These are phyloP conservation scores for Etheostoma cragini DNA, from an alignment of 2,113 vertebrate species.

Conservation along the genomic window DNA sequence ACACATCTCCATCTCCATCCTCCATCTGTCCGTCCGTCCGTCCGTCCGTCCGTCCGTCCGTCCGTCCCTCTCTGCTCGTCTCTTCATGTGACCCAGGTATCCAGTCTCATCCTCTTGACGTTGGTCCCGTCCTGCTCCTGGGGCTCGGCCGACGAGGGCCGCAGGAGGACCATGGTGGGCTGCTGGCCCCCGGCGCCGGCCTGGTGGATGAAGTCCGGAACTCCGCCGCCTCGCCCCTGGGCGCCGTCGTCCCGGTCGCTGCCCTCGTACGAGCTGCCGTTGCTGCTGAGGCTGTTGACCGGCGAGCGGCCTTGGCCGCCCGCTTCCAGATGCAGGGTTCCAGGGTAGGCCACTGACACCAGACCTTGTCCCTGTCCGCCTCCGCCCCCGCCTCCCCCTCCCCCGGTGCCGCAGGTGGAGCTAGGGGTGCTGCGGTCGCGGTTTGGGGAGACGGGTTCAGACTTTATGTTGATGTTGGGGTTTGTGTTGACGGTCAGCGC, in stretches of 20 bases:
- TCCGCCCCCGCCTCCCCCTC: background rate
- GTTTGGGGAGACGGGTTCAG: conserved; percentile 94
- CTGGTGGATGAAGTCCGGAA: conserved; percentile 85
- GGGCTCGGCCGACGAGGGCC: conserved; percentile 84
- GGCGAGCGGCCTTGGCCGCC: conserved; percentile 87
- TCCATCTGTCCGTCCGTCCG: conserved; percentile 51
- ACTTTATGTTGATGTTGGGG: conserved; percentile 95
- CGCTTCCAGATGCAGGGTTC: conserved; percentile 86
- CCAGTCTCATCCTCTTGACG: conserved; percentile 94
- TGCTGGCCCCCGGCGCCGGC: conserved; percentile 57
- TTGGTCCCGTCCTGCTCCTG: conserved; percentile 89
- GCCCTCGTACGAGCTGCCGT: conserved; percentile 92
- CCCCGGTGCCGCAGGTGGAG: conserved; percentile 23
- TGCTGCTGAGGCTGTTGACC: conserved; percentile 94
- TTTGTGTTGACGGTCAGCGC: conserved; percentile 94
- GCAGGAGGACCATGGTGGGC: conserved; percentile 87
- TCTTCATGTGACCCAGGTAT: conserved; percentile 93
- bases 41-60: conserved; percentile 42
- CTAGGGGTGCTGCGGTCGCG: conserved; percentile 90
- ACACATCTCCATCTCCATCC: conserved; percentile 67
- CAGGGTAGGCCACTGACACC: conserved; percentile 82
- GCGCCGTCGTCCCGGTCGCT: conserved; percentile 90
- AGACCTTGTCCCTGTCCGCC: conserved; percentile 74
- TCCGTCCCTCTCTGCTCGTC: conserved; percentile 31
- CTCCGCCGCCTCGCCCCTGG: conserved; percentile 70